phyloP scores from a whole-genome alignment of 2,113 vertebrate genomes.

The Rhynchopsitta pachyrhyncha region DNA sequence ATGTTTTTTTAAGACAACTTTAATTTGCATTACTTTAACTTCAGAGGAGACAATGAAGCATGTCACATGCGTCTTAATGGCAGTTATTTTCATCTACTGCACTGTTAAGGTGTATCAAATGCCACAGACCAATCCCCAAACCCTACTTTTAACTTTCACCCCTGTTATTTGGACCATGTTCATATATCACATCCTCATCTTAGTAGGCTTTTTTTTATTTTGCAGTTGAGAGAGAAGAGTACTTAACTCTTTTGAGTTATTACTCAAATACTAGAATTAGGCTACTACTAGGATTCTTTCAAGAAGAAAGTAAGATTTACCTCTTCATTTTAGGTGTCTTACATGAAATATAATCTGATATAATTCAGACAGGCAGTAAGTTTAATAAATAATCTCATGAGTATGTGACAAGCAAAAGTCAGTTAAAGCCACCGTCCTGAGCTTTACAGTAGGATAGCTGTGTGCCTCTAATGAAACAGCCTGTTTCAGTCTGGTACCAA shows the following conservation, averaged over 20 bases:
- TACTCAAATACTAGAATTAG: not conserved
- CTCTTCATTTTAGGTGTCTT: not conserved
- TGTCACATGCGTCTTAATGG: not conserved
- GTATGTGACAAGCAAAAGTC: not conserved
- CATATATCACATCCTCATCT: not conserved
- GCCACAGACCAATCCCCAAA: not conserved
- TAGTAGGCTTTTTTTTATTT: not conserved
- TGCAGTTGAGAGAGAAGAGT: not conserved
- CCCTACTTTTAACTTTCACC: not conserved
- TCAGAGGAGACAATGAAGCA: not conserved
- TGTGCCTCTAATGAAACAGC: not conserved
- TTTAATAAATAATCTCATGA: not conserved
- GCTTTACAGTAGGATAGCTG: not conserved
- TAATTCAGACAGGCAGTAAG: not conserved
- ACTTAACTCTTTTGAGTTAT: not conserved
- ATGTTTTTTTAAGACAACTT: not conserved
- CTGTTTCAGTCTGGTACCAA: not conserved
- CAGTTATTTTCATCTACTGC: not conserved
- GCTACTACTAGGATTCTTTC: not conserved
- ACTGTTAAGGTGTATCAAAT: not conserved
- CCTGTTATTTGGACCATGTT: not conserved
- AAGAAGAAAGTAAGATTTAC: not conserved
- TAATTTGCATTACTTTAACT: not conserved
- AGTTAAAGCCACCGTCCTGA: not conserved
- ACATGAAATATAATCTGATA: not conserved